Evolutionary conservation across 1,140 invertebrate genomes (phyloP).

Genomic region (Brachionus sp.): DNA sequence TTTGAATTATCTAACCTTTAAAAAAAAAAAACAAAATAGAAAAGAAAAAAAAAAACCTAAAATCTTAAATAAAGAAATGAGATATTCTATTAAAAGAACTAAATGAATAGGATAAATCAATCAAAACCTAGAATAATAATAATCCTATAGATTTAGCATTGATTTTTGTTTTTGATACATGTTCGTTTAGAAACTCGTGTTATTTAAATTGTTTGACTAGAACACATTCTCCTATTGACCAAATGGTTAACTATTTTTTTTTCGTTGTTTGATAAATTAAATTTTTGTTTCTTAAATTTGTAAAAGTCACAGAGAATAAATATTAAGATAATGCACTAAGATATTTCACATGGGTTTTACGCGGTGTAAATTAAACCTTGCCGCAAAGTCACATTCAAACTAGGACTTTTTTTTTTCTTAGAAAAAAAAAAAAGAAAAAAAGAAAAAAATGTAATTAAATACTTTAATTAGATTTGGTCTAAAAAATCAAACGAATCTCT

Average conservation of each 20-base stretch:
- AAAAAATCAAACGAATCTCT: not conserved
- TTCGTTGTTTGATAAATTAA: not conserved
- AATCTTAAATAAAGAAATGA: not conserved
- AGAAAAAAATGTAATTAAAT: not conserved
- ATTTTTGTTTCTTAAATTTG: not conserved
- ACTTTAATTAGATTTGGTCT: not conserved
- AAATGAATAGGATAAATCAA: not conserved
- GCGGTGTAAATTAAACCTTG: not conserved
- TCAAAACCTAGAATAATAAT: not conserved
- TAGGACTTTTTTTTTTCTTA: not conserved
- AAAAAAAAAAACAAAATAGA: no score
- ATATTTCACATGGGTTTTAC: not conserved
- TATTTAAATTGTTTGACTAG: not conserved
- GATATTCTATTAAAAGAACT: not conserved
- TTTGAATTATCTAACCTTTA: not conserved
- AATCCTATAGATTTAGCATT: not conserved
- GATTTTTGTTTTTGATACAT: not conserved
- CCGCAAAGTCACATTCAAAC: not conserved
- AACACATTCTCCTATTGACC: not conserved
- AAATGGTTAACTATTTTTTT: not conserved
- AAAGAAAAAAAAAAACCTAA: not conserved
- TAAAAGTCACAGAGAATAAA: slow-evolving; percentile 1
- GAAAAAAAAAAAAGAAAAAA: not conserved
- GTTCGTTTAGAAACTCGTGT: not conserved
- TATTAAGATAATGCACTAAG: not conserved